Conservation (phyloP, 2,113 vertebrate genomes). For the Chamaetylas fuelleborni region DNA sequence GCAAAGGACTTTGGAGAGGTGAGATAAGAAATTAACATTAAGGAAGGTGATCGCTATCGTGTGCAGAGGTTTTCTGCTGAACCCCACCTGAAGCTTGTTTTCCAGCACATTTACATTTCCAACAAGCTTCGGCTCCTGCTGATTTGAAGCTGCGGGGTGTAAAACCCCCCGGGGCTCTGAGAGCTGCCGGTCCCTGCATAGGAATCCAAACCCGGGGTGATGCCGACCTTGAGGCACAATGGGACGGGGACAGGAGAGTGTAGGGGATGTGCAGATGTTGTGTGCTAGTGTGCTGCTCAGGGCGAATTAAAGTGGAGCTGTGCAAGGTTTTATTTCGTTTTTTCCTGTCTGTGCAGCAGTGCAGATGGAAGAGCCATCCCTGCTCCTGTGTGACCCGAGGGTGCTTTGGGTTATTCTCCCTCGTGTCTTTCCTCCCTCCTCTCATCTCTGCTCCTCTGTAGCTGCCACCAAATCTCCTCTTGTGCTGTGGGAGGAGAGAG, state of each 20-base stretch:
- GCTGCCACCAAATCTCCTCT: not conserved
- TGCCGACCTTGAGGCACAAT: not conserved
- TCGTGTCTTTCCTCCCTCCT: not conserved
- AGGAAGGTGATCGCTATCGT: not conserved
- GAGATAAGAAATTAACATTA: constrained; percentile 55
- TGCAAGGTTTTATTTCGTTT: not conserved
- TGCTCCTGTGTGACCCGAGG: rapidly evolving
- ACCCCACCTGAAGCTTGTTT: not conserved
- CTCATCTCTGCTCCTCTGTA: not conserved
- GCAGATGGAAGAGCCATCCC: not conserved
- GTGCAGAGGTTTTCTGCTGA: not conserved
- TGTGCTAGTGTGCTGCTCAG: not conserved
- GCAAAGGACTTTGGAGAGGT: constrained; percentile 26
- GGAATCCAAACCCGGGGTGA: not conserved
- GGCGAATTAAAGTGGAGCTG: not conserved
- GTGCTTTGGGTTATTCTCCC: not conserved
- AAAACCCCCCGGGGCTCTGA: not conserved
- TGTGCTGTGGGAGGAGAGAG: not conserved
- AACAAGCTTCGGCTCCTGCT: not conserved
- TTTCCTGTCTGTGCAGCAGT: not conserved
- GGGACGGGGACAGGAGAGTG: rapidly evolving
- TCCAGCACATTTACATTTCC: not conserved
- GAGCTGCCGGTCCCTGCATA: not conserved
- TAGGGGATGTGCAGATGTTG: rapidly evolving
- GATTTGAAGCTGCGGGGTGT: not conserved